Evolutionary conservation across 2,113 vertebrate genomes (phyloP), one percentile per base, ranked within the genome.

Genomic region (Petrocephalus microphthalmus): DNA sequence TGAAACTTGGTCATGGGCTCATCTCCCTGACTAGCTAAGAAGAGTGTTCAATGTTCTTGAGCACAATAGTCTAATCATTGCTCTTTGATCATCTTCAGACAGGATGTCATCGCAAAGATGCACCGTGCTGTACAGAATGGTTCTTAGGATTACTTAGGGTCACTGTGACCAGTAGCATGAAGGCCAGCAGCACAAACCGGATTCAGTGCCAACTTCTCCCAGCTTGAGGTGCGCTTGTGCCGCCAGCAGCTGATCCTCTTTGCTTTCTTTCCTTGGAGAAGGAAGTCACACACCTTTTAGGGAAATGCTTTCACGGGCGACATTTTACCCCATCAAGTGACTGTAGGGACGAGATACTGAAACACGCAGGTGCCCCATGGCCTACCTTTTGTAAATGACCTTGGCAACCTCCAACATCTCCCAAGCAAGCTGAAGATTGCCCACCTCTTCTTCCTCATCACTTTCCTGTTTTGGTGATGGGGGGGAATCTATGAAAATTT

Each of bases 331-430:
- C 0, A 22, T 10, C 45, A 83, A 83, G 0, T 8, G 37, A 45
- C 74, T 45, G n/a, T 13, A 83, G 45, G 7, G 49, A 17, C 7
- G 45, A 1, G 1, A 3, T n/a, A 20, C 20, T 13, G 20, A 10
- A 83, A 83, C 42, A 83, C n/a, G 22, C 19, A 47, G 17, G 33
- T 57, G 17, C 17, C 11, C 25, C 2, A 20, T 47, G 20, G 4
- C 37, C 92, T 94, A 98, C 98, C 98, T 98, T 94, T 96, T 98
- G 92, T 97, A 99, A 92, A 99, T 99, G 1, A 98, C 95, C 94
- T 99, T 99, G 37, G 98, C 97, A 11, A 99, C 95, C 91, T 99
- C 98, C 93, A 99, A 86, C 98, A 99, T 98, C 94, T 99, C 98
- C 98, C 98, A 99, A 89, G 98, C 97, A 89, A 99, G 93, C 92